phyloP scores from a whole-genome alignment of 2,888 invertebrate genomes.

The Eugnorisma glareosa region DNA sequence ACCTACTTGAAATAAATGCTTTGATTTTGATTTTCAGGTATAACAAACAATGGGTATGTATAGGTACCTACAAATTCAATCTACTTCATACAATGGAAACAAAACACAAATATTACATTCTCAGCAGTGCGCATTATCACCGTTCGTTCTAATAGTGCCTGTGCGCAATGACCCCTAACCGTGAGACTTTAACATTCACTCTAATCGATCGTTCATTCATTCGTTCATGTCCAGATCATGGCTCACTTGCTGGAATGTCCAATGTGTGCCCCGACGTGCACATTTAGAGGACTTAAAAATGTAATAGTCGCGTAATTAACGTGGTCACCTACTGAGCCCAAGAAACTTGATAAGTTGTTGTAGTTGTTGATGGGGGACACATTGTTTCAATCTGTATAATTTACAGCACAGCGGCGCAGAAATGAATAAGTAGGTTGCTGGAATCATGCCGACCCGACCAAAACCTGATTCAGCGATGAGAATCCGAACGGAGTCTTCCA shows the following conservation, averaged over 20 bases:
- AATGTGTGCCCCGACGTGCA: background rate
- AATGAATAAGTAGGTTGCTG: background rate
- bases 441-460: too few species aligned
- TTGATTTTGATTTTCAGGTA: too few species aligned
- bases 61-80: too few species aligned
- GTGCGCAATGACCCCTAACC: slow-evolving; percentile 47
- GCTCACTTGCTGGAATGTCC: background rate
- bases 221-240: background rate
- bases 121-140: slow-evolving; percentile 29
- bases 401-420: background rate
- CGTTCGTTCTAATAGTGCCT: slow-evolving; percentile 14
- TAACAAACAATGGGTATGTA: background rate
- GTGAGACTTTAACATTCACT: slow-evolving; percentile 23
- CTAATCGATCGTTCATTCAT: background rate
- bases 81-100: slow-evolving; percentile 6
- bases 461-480: background rate
- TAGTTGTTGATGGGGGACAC: too few species aligned
- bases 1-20: too few species aligned
- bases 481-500: background rate
- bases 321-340: too few species aligned
- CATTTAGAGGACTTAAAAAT: background rate
- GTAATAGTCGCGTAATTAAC: background rate
- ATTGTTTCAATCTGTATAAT: background rate
- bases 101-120: slow-evolving; percentile 25
- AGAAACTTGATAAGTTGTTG: too few species aligned